Evolutionary conservation across 2,888 invertebrate genomes (phyloP).

Genomic region (Synergus gifuensis): DNA sequence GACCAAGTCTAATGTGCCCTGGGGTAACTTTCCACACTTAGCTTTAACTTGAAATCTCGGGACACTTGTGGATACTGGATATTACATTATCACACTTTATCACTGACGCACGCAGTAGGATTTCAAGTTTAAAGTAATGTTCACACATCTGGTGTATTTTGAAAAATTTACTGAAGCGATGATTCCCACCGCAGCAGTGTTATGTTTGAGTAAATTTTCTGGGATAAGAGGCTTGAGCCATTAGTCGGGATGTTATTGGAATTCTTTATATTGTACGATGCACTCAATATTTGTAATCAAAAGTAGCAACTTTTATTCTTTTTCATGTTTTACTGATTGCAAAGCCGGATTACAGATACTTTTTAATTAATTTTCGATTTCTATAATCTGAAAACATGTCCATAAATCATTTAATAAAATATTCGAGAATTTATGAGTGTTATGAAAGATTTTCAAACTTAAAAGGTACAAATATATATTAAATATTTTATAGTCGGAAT

Average conservation of each 20-base stretch:
- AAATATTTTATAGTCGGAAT: not conserved
- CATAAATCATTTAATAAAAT: too few species aligned
- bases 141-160: conserved; percentile 22
- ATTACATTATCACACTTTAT: conserved; percentile 29
- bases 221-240: conserved; percentile 33
- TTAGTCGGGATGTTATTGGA: conserved; percentile 28
- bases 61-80: conserved; percentile 9
- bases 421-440: not conserved
- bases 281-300: too few species aligned
- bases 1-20: not conserved
- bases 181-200: conserved; percentile 12
- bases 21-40: conserved; percentile 1
- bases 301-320: too few species aligned
- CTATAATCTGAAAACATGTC: too few species aligned
- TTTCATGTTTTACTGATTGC: not conserved
- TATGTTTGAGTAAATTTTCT: conserved; percentile 20
- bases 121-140: conserved; percentile 31
- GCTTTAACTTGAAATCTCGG: conserved; percentile 8
- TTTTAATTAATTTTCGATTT: too few species aligned
- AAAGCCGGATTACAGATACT: not conserved
- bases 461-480: not conserved
- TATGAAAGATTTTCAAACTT: not conserved
- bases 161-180: conserved; percentile 25
- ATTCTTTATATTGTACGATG: not conserved
- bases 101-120: conserved; percentile 12